Conservation (phyloP, 2,113 vertebrate genomes). For the Laterallus jamaicensis region DNA sequence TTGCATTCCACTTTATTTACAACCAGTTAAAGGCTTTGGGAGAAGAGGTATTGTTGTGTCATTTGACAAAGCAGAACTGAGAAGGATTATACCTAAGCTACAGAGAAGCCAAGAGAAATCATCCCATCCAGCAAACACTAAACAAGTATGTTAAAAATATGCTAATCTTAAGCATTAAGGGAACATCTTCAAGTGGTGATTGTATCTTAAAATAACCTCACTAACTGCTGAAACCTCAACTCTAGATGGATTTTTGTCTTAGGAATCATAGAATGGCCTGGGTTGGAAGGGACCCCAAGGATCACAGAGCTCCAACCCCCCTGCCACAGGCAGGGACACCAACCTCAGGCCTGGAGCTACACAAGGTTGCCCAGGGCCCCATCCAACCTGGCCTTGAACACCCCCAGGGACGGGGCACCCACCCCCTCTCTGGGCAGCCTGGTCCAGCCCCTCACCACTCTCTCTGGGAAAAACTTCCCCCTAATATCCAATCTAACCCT, state of each 20-base stretch:
- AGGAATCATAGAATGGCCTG: background rate
- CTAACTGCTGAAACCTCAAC: background rate
- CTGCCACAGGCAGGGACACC: too few species aligned
- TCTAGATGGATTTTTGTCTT: background rate
- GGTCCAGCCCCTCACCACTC: too few species aligned
- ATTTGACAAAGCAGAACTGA: background rate
- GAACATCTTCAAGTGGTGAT: background rate
- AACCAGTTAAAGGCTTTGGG: background rate
- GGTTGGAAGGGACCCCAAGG: too few species aligned
- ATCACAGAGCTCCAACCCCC: too few species aligned
- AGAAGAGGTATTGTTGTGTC: background rate
- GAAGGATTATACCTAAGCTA: background rate
- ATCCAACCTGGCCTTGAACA: too few species aligned
- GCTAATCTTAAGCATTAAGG: background rate
- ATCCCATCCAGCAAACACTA: background rate
- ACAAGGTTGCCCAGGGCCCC: too few species aligned
- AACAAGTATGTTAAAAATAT: background rate
- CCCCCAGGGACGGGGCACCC: too few species aligned
- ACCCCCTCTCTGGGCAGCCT: too few species aligned
- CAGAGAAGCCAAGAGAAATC: background rate
- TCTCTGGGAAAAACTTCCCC: too few species aligned
- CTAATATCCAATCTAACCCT: too few species aligned
- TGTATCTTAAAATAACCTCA: conserved; percentile 15
- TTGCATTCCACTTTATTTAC: background rate
- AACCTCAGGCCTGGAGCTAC: too few species aligned